These are phyloP conservation scores for Ailurus styani DNA, from an alignment of 2,113 vertebrate species.

Conservation along the genomic window DNA sequence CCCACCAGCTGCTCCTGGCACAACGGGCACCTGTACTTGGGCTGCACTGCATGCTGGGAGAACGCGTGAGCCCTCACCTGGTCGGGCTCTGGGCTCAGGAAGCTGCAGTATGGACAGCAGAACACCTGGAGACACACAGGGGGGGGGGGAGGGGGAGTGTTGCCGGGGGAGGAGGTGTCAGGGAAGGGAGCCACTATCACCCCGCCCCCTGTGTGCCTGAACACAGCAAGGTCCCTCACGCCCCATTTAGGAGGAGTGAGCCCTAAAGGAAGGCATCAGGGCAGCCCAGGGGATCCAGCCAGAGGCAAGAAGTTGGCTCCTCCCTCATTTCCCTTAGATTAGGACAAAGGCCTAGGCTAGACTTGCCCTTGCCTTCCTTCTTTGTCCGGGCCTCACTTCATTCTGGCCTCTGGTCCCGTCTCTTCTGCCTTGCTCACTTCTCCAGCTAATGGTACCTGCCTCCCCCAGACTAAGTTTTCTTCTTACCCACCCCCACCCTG, in stretches of 20 bases:
- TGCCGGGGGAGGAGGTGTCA: not conserved
- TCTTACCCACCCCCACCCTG: not conserved
- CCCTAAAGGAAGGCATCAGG: not conserved
- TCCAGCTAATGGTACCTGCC: not conserved
- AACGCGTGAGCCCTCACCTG: conserved; percentile 70
- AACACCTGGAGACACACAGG: conserved; percentile 64
- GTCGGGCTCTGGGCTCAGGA: conserved; percentile 62
- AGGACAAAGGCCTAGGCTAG: not conserved
- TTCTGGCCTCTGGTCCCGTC: not conserved
- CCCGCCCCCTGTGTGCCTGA: not conserved
- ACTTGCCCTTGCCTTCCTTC: not conserved
- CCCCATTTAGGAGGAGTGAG: not conserved
- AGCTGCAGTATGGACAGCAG: conserved; percentile 80
- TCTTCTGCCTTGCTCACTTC: not conserved
- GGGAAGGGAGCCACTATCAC: not conserved
- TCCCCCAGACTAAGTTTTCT: not conserved
- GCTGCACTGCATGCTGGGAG: conserved; percentile 77
- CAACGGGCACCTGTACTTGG: conserved; percentile 77
- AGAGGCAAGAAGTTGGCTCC: not conserved
- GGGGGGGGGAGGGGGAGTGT: not conserved
- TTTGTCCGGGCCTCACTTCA: not conserved
- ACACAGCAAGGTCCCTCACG: not conserved
- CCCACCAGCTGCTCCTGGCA: conserved; percentile 80
- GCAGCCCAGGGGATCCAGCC: not conserved
- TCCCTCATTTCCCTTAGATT: not conserved